A percentile compares a stretch with the other conserved stretches of the same genome.
These are phyloP conservation scores for Odobenus rosmarus DNA, from an alignment of 2,113 vertebrate species.

Conservation along the genomic window DNA sequence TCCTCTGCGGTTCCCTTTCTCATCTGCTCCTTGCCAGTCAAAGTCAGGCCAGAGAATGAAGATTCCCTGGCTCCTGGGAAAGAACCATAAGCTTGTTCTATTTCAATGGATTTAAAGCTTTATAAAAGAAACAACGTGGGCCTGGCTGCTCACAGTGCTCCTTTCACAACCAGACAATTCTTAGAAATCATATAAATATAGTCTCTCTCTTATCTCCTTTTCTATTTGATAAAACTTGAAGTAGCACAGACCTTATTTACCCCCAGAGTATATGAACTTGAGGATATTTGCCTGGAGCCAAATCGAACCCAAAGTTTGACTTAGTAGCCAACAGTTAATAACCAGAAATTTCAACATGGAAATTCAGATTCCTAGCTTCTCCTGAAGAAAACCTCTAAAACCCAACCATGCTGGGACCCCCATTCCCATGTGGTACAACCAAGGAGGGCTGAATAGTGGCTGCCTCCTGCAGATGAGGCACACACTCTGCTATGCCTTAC, in stretches of 20 bases:
- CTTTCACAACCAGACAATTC: neutral
- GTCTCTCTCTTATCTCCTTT: neutral
- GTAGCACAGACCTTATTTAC: neutral
- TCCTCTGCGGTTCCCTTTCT: neutral
- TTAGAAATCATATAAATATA: neutral
- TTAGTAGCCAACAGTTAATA: neutral
- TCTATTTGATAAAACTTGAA: neutral
- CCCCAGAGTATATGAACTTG: neutral
- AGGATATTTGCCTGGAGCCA: neutral
- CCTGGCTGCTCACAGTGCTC: accelerated
- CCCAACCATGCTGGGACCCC: neutral
- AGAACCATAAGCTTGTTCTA: neutral
- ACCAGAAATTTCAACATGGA: neutral
- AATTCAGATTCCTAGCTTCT: neutral
- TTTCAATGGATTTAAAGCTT: neutral
- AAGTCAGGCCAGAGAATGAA: neutral
- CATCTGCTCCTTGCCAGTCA: neutral
- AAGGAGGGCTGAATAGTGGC: accelerated
- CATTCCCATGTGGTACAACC: neutral
- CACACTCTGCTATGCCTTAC: neutral
- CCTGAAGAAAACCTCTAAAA: neutral
- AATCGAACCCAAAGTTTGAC: neutral
- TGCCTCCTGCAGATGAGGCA: neutral
- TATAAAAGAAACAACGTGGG: neutral
- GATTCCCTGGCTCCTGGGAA: neutral